Conservation (phyloP, 2,797 vertebrate genomes). For the Hafferia zeledoni region DNA sequence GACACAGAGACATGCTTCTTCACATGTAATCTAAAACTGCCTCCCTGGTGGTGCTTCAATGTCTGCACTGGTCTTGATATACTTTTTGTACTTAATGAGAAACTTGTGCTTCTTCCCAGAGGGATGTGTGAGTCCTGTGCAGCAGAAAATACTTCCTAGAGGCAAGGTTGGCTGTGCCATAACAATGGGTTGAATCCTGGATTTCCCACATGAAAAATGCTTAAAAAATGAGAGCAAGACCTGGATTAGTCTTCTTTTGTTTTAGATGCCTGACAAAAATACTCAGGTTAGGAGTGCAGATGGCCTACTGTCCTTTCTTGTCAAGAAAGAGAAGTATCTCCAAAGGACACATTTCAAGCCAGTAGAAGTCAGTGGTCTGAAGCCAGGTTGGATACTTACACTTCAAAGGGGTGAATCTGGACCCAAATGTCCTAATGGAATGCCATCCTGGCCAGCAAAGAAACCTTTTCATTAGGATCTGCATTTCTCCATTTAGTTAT, state of each 20-base stretch:
- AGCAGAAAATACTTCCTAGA: background rate
- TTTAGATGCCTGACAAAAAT: background rate
- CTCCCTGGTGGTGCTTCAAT: background rate
- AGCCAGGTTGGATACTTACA: background rate
- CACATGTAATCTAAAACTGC: background rate
- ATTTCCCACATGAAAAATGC: background rate
- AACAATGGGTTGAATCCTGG: background rate
- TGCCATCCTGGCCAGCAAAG: background rate
- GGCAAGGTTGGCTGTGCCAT: background rate
- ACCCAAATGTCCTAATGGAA: background rate
- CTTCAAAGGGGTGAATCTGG: background rate
- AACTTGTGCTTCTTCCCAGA: conserved; percentile 7
- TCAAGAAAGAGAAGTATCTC: background rate
- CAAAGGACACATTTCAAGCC: background rate
- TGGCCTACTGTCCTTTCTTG: background rate
- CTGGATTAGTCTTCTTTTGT: background rate
- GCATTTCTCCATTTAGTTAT: background rate
- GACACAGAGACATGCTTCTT: background rate
- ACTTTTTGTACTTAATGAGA: background rate
- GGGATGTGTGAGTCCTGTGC: background rate
- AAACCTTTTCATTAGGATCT: background rate
- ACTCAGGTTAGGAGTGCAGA: background rate
- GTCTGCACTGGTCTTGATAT: background rate
- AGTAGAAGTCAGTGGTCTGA: background rate
- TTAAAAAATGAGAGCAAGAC: background rate